Evolutionary conservation across 2,797 vertebrate species (phyloP).

Genomic region (Simalia tracyae): DNA sequence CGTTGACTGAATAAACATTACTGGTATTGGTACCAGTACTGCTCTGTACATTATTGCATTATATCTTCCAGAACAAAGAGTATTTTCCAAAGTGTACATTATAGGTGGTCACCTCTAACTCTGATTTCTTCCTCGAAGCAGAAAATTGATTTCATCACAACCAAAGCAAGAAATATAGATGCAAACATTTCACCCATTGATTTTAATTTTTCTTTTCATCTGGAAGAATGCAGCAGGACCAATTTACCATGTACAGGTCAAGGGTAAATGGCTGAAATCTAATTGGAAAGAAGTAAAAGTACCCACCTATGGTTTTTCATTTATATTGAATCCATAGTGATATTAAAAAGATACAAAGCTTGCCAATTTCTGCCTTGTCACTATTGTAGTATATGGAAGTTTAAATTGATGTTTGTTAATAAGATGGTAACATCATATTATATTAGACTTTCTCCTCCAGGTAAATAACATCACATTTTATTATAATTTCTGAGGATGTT

Average conservation of each 20-base stretch:
- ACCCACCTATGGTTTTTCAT: slow-evolving; percentile 36
- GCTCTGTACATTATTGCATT: background rate
- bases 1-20: background rate
- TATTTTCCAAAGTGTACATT: background rate
- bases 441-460: slow-evolving; percentile 44
- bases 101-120: background rate
- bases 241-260: background rate
- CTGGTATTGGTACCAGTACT: background rate
- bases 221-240: background rate
- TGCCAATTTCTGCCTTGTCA: slow-evolving; percentile 21
- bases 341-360: slow-evolving; percentile 32
- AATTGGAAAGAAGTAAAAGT: background rate
- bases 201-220: background rate
- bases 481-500: slow-evolving; percentile 35
- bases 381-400: slow-evolving; percentile 26
- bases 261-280: background rate
- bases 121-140: background rate
- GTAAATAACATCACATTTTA: slow-evolving; percentile 46
- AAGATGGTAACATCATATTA: slow-evolving; percentile 14
- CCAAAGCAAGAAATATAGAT: background rate
- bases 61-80: background rate
- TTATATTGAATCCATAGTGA: slow-evolving; percentile 22
- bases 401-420: slow-evolving; percentile 40
- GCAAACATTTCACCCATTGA: background rate
- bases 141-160: slow-evolving; percentile 15